Conservation (phyloP, 2,797 vertebrate genomes). For the Carcharodon carcharias region DNA sequence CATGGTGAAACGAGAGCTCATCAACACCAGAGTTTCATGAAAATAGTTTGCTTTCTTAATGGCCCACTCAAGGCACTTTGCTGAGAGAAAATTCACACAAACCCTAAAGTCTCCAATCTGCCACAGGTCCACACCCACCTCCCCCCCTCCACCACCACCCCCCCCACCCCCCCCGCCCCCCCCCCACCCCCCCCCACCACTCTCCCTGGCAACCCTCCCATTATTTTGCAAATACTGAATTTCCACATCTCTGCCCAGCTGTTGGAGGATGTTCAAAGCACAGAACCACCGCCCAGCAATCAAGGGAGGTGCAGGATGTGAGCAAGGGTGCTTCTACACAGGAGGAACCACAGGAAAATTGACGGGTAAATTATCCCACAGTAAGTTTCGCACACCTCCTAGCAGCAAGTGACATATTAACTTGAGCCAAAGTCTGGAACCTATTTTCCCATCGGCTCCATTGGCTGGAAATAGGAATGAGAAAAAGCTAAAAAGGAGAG, state of each 20-base stretch:
- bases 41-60: not conserved
- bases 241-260: not conserved
- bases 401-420: not conserved
- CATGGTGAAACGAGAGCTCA: not conserved
- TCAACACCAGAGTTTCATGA: not conserved
- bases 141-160: no score
- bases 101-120: not conserved
- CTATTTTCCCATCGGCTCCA: not conserved
- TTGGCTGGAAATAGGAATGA: not conserved
- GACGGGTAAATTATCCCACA: not conserved
- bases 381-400: not conserved
- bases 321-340: not conserved
- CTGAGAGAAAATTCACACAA: not conserved
- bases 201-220: not conserved
- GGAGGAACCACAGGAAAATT: not conserved
- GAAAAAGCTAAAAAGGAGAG: not conserved
- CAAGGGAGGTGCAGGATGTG: constrained; percentile 30
- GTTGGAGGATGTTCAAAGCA: not conserved
- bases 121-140: not conserved
- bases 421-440: not conserved
- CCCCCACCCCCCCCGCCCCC: no score
- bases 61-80: not conserved
- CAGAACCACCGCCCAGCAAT: not conserved
- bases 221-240: not conserved
- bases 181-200: no score